Conservation (phyloP, 1,140 invertebrate species). For the Tetramorium parvispinum region DNA sequence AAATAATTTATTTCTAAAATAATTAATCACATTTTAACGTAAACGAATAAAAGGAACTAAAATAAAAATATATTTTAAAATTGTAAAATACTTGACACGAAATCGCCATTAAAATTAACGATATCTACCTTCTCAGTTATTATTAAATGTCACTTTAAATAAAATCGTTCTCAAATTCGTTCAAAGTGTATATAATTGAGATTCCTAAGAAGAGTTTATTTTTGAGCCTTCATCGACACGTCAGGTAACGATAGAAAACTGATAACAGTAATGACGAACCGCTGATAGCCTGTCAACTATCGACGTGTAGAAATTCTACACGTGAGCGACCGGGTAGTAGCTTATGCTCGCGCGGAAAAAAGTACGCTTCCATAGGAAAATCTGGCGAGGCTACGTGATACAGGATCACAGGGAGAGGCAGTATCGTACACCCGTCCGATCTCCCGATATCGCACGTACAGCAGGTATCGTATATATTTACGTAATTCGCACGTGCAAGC, state of each 20-base stretch:
- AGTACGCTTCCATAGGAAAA: slow-evolving; percentile 35
- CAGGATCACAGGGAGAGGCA: slow-evolving; percentile 17
- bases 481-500: slow-evolving; percentile 44
- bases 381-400: slow-evolving; percentile 40
- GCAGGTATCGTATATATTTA: slow-evolving; percentile 28
- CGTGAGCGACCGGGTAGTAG: background rate
- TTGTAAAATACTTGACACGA: background rate
- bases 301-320: slow-evolving; percentile 16
- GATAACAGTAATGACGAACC: slow-evolving; percentile 34
- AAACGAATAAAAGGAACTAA: background rate
- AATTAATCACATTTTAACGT: background rate
- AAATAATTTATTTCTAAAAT: background rate
- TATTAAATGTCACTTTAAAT: background rate
- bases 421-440: slow-evolving; percentile 28
- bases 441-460: slow-evolving; percentile 39
- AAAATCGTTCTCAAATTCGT: background rate
- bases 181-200: background rate
- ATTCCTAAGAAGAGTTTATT: background rate
- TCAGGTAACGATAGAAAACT: slow-evolving; percentile 28
- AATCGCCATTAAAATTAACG: background rate
- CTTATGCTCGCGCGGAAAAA: slow-evolving; percentile 7
- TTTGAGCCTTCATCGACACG: background rate
- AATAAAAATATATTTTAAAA: background rate
- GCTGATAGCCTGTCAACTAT: slow-evolving; percentile 26
- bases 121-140: background rate